Evolutionary conservation across 2,797 vertebrate genomes (phyloP).

Genomic region (Gallirallus australis): DNA sequence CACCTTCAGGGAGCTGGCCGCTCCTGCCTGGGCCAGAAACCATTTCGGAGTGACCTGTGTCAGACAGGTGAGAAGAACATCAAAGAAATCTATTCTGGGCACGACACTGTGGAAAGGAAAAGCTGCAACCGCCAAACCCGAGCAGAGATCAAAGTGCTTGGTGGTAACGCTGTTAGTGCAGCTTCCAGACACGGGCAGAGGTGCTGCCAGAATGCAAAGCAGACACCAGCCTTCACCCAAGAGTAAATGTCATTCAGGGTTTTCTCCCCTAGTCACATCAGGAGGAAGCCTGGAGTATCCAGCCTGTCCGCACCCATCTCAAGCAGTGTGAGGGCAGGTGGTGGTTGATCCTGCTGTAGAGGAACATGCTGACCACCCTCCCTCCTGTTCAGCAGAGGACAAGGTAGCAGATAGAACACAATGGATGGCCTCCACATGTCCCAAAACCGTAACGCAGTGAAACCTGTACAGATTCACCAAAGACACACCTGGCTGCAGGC

Average conservation of each 20-base stretch:
- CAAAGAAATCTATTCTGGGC: not conserved
- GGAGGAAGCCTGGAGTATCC: not conserved
- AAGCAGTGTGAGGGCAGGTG: not conserved
- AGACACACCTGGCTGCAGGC: not conserved
- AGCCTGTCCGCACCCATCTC: not conserved
- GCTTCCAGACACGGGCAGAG: not conserved
- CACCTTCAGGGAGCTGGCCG: not conserved
- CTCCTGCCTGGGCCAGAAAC: not conserved
- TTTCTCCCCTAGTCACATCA: not conserved
- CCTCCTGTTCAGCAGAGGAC: not conserved
- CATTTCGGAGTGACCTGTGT: not conserved
- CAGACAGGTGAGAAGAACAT: not conserved
- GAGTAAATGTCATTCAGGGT: accelerated
- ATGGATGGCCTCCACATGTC: accelerated
- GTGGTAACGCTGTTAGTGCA: not conserved
- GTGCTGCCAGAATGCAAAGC: not conserved
- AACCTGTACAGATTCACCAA: accelerated
- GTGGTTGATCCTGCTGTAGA: not conserved
- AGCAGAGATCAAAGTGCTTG: not conserved
- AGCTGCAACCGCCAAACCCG: not conserved
- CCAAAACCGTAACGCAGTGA: not conserved
- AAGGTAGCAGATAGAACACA: not conserved
- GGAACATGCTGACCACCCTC: not conserved
- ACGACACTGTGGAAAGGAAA: not conserved
- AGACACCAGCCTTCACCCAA: not conserved